Evolutionary conservation across 1,140 invertebrate species (phyloP).

Genomic region (Pseudobourletiella spinata): DNA sequence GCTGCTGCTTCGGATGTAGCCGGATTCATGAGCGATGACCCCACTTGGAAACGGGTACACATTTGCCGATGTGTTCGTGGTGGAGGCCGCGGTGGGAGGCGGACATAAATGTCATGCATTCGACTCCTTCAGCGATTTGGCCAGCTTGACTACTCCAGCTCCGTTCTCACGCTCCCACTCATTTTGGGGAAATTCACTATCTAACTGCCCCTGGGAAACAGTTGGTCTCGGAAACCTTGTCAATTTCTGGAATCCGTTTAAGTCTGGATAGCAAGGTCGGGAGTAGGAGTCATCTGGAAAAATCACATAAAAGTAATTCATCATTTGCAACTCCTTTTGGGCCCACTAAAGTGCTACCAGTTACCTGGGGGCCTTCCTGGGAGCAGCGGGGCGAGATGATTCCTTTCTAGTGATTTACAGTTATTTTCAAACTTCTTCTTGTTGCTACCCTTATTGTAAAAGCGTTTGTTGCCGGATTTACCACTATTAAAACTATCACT

Average conservation of each 20-base stretch:
- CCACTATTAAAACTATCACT: conserved; percentile 37
- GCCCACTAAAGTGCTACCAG: background rate
- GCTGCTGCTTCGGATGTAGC: background rate
- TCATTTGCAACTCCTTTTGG: background rate
- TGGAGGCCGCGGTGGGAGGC: background rate
- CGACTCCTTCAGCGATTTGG: conserved; percentile 34
- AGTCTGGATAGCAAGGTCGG: conserved; percentile 19
- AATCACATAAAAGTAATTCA: background rate
- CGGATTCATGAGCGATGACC: background rate
- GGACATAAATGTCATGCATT: conserved; percentile 33
- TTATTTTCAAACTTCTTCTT: conserved; percentile 36
- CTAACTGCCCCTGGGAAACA: conserved; percentile 31
- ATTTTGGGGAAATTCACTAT: conserved; percentile 32
- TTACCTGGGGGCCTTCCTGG: conserved; percentile 30
- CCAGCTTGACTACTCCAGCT: conserved; percentile 28
- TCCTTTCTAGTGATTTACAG: conserved; percentile 34
- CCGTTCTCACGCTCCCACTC: conserved; percentile 31
- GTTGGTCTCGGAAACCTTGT: conserved; percentile 25
- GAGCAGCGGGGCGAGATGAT: conserved; percentile 33
- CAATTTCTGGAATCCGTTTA: conserved; percentile 33
- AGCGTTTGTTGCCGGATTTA: conserved; percentile 34
- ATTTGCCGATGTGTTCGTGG: conserved; percentile 1
- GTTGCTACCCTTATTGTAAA: conserved; percentile 33
- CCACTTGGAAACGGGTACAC: background rate
- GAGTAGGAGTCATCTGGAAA: conserved; percentile 28